Conservation (phyloP, 2,888 invertebrate genomes). For the Neria commutata region DNA sequence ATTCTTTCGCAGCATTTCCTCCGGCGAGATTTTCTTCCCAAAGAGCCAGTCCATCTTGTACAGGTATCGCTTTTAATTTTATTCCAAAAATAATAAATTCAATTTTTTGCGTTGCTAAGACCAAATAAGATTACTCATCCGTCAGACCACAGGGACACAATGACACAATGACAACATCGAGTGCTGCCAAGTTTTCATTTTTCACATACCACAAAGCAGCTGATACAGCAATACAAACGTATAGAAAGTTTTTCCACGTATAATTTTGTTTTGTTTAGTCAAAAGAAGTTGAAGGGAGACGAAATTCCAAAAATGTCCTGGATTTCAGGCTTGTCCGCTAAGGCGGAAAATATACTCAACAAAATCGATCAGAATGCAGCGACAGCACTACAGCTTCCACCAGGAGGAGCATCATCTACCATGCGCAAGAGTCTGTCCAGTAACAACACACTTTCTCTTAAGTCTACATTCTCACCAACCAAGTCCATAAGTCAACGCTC, state of each 20-base stretch:
- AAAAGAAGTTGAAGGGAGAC: neutral
- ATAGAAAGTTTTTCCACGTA: no score
- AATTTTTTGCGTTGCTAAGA: neutral
- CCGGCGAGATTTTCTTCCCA: conserved; percentile 94
- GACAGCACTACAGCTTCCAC: conserved; percentile 63
- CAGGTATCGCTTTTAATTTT: neutral
- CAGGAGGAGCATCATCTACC: conserved; percentile 47
- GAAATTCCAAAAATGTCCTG: conserved; percentile 68
- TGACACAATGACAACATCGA: neutral
- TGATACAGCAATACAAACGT: neutral
- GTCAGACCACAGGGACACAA: neutral
- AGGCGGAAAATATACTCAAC: conserved; percentile 76
- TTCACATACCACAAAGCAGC: no score
- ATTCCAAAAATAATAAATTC: neutral
- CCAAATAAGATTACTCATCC: conserved; percentile 12
- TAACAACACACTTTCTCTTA: conserved; percentile 46
- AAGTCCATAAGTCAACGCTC: conserved; percentile 30
- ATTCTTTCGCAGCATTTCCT: conserved; percentile 98
- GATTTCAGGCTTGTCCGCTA: conserved; percentile 75
- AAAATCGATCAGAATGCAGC: conserved; percentile 78
- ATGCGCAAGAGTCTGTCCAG: conserved; percentile 42
- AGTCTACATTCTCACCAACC: conserved; percentile 43
- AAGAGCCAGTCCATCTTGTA: conserved; percentile 88
- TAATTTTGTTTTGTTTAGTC: neutral
- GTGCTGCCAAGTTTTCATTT: no score